These are phyloP conservation scores for Psittacula cyanocephala DNA, from an alignment of 2,113 vertebrate species.

Conservation along the genomic window DNA sequence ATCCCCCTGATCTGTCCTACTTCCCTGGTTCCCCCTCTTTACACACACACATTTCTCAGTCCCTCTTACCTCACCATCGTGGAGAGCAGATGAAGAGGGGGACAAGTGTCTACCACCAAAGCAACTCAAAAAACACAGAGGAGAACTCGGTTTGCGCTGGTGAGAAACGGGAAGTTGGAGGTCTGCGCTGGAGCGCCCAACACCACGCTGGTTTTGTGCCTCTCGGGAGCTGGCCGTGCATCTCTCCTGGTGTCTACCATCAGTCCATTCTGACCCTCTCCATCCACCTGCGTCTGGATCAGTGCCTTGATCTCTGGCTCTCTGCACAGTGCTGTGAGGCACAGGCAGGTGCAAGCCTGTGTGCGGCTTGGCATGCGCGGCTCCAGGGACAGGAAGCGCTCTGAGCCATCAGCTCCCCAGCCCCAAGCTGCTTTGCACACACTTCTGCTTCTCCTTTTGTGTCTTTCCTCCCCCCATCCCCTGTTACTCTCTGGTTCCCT, in stretches of 20 bases:
- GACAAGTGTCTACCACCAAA: background rate
- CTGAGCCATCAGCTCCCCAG: slow-evolving; percentile 40
- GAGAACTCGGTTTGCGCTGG: background rate
- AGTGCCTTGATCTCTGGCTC: background rate
- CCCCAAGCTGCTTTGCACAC: slow-evolving; percentile 57
- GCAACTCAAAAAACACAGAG: background rate
- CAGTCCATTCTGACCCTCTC: background rate
- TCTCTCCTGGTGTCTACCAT: background rate
- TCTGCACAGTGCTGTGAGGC: background rate
- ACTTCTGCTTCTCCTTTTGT: slow-evolving; percentile 74
- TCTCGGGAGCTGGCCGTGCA: slow-evolving; percentile 45
- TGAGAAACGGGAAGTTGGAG: slow-evolving; percentile 31
- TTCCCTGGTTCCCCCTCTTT: background rate
- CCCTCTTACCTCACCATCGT: slow-evolving; percentile 71
- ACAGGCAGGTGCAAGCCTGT: background rate
- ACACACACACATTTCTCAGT: background rate
- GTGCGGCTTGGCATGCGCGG: background rate
- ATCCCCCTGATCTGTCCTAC: background rate
- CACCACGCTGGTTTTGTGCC: background rate
- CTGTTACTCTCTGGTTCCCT: background rate
- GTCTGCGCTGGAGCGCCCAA: background rate
- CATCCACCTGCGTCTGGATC: background rate
- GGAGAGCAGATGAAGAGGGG: background rate
- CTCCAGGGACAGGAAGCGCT: slow-evolving; percentile 62
- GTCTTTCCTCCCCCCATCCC: slow-evolving; percentile 8